These are phyloP conservation scores for Drosophila insularis DNA, from an alignment of 1,140 invertebrate genomes.

Conservation along the genomic window DNA sequence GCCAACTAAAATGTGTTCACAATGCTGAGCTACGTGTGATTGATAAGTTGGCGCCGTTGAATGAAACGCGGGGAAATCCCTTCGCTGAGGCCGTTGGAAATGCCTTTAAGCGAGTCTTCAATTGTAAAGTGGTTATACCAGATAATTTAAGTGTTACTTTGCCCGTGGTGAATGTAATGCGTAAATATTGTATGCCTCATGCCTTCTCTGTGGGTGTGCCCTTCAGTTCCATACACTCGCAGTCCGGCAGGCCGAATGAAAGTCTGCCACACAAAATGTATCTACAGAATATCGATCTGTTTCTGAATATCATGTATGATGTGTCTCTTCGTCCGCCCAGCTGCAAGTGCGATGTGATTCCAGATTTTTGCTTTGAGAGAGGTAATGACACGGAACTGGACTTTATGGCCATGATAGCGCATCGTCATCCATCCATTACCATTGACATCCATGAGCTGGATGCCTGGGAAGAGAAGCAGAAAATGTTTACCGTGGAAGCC, in stretches of 20 bases:
- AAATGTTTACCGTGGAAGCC: neutral
- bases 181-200: conserved; percentile 13
- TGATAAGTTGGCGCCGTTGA: conserved; percentile 24
- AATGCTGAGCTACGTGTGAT: neutral
- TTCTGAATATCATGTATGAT: conserved; percentile 28
- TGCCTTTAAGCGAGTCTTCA: conserved; percentile 20
- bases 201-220: conserved; percentile 27
- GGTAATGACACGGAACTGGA: conserved; percentile 15
- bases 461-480: neutral
- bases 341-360: conserved; percentile 41
- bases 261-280: neutral
- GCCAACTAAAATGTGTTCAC: conserved; percentile 9
- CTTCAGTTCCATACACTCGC: conserved; percentile 32
- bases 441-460: conserved; percentile 33
- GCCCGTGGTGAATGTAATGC: conserved; percentile 35
- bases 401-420: neutral
- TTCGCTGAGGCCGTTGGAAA: conserved; percentile 12
- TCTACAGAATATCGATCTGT: conserved; percentile 11
- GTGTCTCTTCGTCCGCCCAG: conserved; percentile 20
- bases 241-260: conserved; percentile 16
- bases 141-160: conserved; percentile 25
- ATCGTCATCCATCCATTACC: neutral
- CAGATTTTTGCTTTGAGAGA: conserved; percentile 18
- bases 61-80: neutral
- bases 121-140: neutral